Conservation (phyloP, 2,113 vertebrate genomes). For the Hydropotes inermis region DNA sequence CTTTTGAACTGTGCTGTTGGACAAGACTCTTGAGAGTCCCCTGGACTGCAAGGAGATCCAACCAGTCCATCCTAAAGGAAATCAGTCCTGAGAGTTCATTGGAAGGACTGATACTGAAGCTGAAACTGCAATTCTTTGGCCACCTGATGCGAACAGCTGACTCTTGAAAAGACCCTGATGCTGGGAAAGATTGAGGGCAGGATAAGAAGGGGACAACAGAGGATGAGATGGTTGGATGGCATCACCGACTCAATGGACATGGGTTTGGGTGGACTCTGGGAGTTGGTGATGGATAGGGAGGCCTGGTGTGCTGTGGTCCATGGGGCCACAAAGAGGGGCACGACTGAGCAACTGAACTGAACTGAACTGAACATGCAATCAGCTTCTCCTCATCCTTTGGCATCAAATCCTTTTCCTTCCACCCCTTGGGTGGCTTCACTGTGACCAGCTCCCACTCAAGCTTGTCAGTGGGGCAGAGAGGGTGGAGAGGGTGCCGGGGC, state of each 20-base stretch:
- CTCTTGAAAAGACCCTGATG: neutral
- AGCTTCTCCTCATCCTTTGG: neutral
- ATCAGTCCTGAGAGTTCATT: neutral
- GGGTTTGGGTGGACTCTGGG: neutral
- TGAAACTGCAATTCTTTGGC: neutral
- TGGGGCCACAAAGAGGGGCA: neutral
- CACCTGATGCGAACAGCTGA: neutral
- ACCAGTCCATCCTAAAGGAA: neutral
- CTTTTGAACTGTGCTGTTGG: neutral
- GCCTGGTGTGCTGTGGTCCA: accelerated
- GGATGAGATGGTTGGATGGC: neutral
- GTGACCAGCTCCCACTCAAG: neutral
- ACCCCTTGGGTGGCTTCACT: neutral
- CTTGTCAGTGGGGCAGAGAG: neutral
- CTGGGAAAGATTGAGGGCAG: neutral
- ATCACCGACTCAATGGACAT: accelerated
- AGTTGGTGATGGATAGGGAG: neutral
- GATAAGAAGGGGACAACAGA: neutral
- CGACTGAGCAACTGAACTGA: neutral
- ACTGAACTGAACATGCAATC: neutral
- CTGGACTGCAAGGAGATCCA: neutral
- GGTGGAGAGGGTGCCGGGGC: neutral
- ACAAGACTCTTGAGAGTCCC: neutral
- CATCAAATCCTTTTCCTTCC: neutral
- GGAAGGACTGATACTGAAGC: neutral